A percentile compares a stretch with the other conserved stretches of the same genome.
These are phyloP conservation scores for Anarrhichthys ocellatus DNA, from an alignment of 2,113 vertebrate species.

Conservation along the genomic window DNA sequence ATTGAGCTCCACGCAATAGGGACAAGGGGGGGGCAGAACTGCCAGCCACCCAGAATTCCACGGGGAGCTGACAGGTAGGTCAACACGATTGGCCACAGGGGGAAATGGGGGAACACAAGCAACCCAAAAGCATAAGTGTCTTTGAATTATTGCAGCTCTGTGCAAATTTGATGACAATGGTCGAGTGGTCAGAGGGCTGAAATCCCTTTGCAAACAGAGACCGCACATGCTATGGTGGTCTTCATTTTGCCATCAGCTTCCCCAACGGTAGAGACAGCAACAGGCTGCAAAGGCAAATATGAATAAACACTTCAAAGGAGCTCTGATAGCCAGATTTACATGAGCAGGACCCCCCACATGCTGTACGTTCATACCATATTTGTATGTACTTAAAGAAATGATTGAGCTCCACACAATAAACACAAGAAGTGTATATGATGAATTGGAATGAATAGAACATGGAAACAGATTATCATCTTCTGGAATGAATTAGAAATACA, in stretches of 20 bases:
- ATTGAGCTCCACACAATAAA: background rate
- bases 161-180: slow-evolving; percentile 76
- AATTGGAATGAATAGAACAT: background rate
- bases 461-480: background rate
- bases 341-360: background rate
- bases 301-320: slow-evolving; percentile 29
- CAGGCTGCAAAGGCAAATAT: background rate
- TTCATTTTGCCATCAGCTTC: slow-evolving; percentile 61
- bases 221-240: slow-evolving; percentile 63
- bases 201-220: slow-evolving; percentile 67
- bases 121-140: slow-evolving; percentile 70
- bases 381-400: background rate
- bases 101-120: slow-evolving; percentile 53
- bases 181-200: slow-evolving; percentile 62
- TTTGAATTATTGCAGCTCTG: slow-evolving; percentile 79
- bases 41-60: slow-evolving; percentile 90
- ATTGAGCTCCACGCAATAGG: too few species aligned
- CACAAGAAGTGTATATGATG: background rate
- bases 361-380: background rate
- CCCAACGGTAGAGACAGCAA: slow-evolving; percentile 16
- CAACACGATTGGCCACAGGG: slow-evolving; percentile 60
- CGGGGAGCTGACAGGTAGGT: slow-evolving; percentile 76
- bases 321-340: background rate
- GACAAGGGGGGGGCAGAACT: slow-evolving; percentile 21
- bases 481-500: background rate